These are phyloP conservation scores for Rhopalosiphum maidis DNA, from an alignment of 1,140 invertebrate genomes.

Conservation along the genomic window DNA sequence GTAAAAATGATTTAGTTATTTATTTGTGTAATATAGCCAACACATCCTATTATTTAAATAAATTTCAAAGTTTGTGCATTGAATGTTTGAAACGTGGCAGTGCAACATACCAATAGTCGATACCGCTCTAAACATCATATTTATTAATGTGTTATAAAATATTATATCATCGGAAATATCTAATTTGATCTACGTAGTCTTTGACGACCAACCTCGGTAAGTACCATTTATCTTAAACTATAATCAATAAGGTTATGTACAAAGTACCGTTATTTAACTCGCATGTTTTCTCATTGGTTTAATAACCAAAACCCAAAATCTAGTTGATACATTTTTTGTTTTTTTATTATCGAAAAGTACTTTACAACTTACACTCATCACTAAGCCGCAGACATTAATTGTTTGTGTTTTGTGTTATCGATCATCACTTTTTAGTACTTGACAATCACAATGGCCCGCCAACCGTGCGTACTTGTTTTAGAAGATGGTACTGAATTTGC, in stretches of 20 bases:
- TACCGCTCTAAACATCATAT: too few species aligned
- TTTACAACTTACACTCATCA: not conserved
- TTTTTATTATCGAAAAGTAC: not conserved
- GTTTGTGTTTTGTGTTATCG: not conserved
- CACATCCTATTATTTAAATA: too few species aligned
- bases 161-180: not conserved
- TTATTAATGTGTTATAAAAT: too few species aligned
- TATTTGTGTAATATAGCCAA: too few species aligned
- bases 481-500: slow-evolving; percentile 47
- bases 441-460: not conserved
- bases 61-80: too few species aligned
- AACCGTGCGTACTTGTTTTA: slow-evolving; percentile 52
- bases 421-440: not conserved
- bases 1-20: not conserved
- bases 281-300: slow-evolving; percentile 24
- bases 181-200: not conserved
- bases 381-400: not conserved
- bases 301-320: not conserved
- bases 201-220: slow-evolving; percentile 28
- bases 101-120: too few species aligned
- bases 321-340: not conserved
- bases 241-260: slow-evolving; percentile 35
- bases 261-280: slow-evolving; percentile 29
- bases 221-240: not conserved
- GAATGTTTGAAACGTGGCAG: too few species aligned